Evolutionary conservation across 2,113 vertebrate genomes (phyloP).

Genomic region (Talpa occidentalis): DNA sequence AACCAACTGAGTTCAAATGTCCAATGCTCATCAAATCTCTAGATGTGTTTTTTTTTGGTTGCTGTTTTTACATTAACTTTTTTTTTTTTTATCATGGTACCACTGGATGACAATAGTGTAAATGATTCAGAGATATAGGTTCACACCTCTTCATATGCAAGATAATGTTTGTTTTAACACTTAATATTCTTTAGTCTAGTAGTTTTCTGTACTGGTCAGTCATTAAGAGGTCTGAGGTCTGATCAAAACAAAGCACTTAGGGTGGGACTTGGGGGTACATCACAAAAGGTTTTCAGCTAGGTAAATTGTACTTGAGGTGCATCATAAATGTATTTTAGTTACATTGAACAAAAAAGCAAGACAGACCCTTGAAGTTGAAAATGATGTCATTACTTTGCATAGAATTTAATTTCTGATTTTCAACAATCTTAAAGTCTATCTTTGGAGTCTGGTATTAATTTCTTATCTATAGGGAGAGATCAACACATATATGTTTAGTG

Average conservation of each 20-base stretch:
- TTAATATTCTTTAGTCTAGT: slow-evolving; percentile 29
- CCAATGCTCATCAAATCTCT: background rate
- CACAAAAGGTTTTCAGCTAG: too few relatives aligned
- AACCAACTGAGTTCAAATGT: slow-evolving; percentile 30
- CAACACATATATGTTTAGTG: background rate
- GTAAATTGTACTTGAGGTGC: too few relatives aligned
- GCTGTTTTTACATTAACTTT: too few relatives aligned
- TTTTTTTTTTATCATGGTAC: too few relatives aligned
- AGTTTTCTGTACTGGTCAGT: background rate
- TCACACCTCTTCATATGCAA: too few relatives aligned
- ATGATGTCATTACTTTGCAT: background rate
- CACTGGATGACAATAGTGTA: too few relatives aligned
- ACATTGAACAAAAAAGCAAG: background rate
- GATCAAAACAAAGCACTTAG: slow-evolving; percentile 3
- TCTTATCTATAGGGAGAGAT: background rate
- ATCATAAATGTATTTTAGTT: background rate
- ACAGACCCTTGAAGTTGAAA: background rate
- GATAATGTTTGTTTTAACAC: background rate
- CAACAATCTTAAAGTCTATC: slow-evolving; percentile 1
- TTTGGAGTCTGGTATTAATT: background rate
- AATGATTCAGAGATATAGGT: too few relatives aligned
- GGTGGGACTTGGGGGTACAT: background rate
- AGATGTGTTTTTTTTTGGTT: background rate
- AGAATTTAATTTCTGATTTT: slow-evolving; percentile 50
- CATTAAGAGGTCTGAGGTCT: background rate